Base-by-base conservation (phyloP, 2,113 vertebrate genomes). In the Daphoenositta chrysoptera region DNA sequence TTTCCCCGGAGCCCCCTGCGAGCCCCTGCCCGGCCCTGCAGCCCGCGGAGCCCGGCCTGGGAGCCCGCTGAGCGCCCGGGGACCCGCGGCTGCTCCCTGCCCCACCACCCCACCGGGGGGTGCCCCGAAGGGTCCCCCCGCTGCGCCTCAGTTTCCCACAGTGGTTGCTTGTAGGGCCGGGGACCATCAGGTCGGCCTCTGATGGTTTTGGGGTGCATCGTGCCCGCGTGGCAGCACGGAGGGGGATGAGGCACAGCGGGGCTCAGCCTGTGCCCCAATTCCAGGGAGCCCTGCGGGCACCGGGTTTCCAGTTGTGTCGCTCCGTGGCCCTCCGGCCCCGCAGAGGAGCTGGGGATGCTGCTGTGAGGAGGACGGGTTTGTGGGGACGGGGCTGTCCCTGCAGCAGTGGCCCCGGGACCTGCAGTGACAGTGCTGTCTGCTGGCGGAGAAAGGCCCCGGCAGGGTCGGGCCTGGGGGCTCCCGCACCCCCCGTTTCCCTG, bases 391-490 rank as follows among this genome's bases (percentile, higher is more conserved):
- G 72, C 0, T 91, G 72, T 81, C 64, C 84, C 72, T 51, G 81
- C 77, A 60, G 94, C 48, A 33, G 90, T 13, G 70, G 20, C 64
- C 73, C 70, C 1, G 7, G 70, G 83, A 44, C 60, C 45, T 23
- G 90, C 31, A 7, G 31, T 79, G 94, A 90, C 93, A 39, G 35
- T 54, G 91, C 75, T 95, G 75, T 28, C 60, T 72, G 85, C 79
- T 13, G 75, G 37, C 1, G 0, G 60, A 82, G 54, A 71, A 22
- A 68, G 76, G 80, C 76, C 53, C 57, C 1, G 2, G 42, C n/a
- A 13, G 70, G 66, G 57, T 53, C 3, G 4, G 45, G 26, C 2
- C 1, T 5, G 56, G 70, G 91, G 70, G 60, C 4, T 81, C 26
- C 56, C 14, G 20, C 33, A 13, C 10, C 22, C 44, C 33, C 16